Evolutionary conservation across 2,888 invertebrate species (phyloP), one percentile per base, ranked within the genome.

Genomic region (Apamea anceps): DNA sequence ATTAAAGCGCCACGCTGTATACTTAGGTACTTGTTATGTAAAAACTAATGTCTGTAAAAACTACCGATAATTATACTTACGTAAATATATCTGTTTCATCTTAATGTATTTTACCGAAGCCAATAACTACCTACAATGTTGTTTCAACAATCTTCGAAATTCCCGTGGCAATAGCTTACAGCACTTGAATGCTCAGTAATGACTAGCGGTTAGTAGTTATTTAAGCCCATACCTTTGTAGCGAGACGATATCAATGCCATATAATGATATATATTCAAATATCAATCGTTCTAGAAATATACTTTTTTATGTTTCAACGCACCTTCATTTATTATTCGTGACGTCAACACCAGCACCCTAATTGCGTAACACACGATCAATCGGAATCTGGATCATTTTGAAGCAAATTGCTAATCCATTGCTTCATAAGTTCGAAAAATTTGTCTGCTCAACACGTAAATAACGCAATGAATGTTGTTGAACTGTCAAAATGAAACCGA

Each of bases 291-390:
- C 25, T 37, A 15, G 45, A 48, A 32, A 62, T n/a, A 8, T 2
- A n/a, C 1, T 57, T 21, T 74, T 21, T 37, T 6, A 54, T 21
- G 28, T 45, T 15, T 32, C 10, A 62, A 25, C 25, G n/a, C 32
- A 12, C 7, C 32, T 57, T 42, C 42, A 3, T 21, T 81, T 32
- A 28, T 37, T 62, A 63, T 72, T 37, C n/a, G 32, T 84, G 79
- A 81, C 85, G 67, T 72, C 71, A 84, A 8, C 15, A 32, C 60
- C 25, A 21, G 15, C n/a, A n/a, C n/a, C n/a, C n/a, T n/a, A n/a
- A n/a, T n/a, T n/a, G n/a, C n/a, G n/a, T n/a, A n/a, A n/a, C n/a
- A n/a, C n/a, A n/a, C n/a, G n/a, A n/a, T n/a, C n/a, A n/a, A n/a
- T n/a, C n/a, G n/a, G n/a, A n/a, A n/a, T n/a, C n/a, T n/a, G n/a